These are phyloP conservation scores for Strix aluco DNA, from an alignment of 2,113 vertebrate genomes.

Conservation along the genomic window DNA sequence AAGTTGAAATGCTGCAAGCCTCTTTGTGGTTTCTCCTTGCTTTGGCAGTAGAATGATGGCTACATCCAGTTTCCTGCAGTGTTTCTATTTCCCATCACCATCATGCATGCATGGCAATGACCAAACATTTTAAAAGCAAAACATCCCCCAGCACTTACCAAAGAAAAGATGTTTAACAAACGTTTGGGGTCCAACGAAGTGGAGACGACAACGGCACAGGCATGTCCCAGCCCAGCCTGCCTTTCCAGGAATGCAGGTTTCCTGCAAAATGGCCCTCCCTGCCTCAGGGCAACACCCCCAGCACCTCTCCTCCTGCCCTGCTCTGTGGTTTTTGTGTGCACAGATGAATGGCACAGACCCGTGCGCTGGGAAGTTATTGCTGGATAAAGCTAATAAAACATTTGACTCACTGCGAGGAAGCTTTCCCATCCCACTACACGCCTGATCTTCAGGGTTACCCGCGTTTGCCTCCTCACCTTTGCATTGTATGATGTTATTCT, in stretches of 20 bases:
- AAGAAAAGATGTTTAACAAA: background rate
- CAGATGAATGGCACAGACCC: background rate
- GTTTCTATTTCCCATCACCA: background rate
- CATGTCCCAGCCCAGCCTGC: conserved; percentile 39
- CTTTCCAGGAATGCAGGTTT: conserved; percentile 42
- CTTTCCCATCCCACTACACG: conserved; percentile 21
- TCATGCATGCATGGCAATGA: accelerated
- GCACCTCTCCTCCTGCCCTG: conserved; percentile 15
- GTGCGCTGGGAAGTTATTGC: conserved; percentile 40
- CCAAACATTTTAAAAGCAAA: background rate
- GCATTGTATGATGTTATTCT: conserved; percentile 44
- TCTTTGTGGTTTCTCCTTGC: background rate
- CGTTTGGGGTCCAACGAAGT: background rate
- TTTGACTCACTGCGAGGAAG: conserved; percentile 14
- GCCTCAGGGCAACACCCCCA: conserved; percentile 35
- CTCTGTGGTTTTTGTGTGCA: background rate
- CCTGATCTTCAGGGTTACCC: conserved; percentile 43
- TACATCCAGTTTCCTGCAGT: background rate
- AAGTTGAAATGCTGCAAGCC: background rate
- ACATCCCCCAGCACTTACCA: background rate
- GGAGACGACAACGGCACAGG: background rate
- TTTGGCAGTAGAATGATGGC: background rate
- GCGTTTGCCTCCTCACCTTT: conserved; percentile 58
- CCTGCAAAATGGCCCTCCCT: background rate
- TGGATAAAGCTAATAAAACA: conserved; percentile 62